Conservation (phyloP, 2,888 invertebrate species). For the Saturnia japonica region DNA sequence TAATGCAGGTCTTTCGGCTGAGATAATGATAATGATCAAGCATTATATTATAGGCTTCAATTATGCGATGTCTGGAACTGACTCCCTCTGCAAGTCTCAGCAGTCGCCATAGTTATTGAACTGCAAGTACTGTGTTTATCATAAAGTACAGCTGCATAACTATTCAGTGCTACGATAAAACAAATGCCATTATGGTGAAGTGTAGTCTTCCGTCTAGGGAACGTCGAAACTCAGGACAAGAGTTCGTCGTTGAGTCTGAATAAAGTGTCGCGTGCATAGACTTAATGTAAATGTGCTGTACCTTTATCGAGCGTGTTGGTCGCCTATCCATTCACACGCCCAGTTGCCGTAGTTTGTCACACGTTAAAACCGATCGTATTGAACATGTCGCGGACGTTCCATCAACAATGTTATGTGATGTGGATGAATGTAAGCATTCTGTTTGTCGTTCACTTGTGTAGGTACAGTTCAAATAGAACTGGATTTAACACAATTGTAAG, state of each 20-base stretch:
- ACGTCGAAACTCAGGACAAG: not conserved
- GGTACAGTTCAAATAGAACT: not conserved
- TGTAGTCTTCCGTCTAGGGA: not conserved
- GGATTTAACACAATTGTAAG: not conserved
- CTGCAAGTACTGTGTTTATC: not conserved
- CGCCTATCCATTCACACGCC: slow-evolving; percentile 16
- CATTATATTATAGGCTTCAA: not conserved
- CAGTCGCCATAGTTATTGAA: no score
- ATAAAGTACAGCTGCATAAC: not conserved
- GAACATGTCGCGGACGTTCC: not conserved
- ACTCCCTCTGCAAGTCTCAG: no score
- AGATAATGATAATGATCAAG: no score
- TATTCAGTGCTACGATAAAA: not conserved
- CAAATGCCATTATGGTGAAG: not conserved
- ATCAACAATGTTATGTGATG: slow-evolving; percentile 2
- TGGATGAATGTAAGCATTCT: not conserved
- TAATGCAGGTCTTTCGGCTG: no score
- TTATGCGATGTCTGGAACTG: no score
- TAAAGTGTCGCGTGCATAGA: slow-evolving; percentile 34
- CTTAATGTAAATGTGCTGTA: slow-evolving; percentile 48
- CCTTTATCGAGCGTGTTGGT: slow-evolving; percentile 25
- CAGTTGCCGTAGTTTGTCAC: slow-evolving; percentile 2
- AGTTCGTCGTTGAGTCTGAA: slow-evolving; percentile 14
- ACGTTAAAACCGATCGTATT: slow-evolving; percentile 5
- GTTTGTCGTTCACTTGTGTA: not conserved